Base-by-base conservation (phyloP, 1,140 invertebrate genomes). In the Drosophila cardini region DNA sequence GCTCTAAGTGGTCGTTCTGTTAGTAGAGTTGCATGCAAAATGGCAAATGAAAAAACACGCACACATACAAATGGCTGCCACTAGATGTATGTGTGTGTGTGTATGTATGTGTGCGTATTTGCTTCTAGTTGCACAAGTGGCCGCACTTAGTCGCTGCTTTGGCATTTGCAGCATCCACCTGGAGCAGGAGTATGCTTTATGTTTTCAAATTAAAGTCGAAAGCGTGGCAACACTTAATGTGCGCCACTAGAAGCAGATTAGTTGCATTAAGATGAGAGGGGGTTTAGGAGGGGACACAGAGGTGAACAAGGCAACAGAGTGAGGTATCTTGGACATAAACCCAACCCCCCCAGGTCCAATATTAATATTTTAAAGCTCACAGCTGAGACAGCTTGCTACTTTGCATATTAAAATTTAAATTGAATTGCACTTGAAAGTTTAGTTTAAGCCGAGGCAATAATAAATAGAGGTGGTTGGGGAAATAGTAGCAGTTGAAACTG, bases 161-260 rank as follows among this genome's bases (percentile, higher is more conserved):
- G 32, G 32, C 18, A 43, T 34, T 15, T 42, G 65, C 34, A 16
- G 48, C 7, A 61, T 38, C 8, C 45, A 38, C 9, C 55, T 56
- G 26, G 34, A 16, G 21, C 46, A 9, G 45, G 75, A 21, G 48
- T 42, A 13, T 87, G 84, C 79, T 87, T 87, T 86, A 86, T 86
- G 84, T 86, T 86, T 86, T 86, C 84, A 86, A 86, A 86, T 86
- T 86, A 86, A 86, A 86, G 83, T 86, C 83, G 83, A 89, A 89
- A 87, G 83, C 83, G 84, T 87, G 83, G 84, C 83, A 89, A 89
- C 84, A 87, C 83, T 87, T 87, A 87, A 87, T 87, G 83, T 84
- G 84, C 83, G 83, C 83, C 84, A 89, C 83, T 87, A 89, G 84
- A 87, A 87, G 83, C 83, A 87, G 83, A 87, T 87, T 87, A 87